Conservation (phyloP, 1,140 invertebrate species). For the Hormaphis cornu region DNA sequence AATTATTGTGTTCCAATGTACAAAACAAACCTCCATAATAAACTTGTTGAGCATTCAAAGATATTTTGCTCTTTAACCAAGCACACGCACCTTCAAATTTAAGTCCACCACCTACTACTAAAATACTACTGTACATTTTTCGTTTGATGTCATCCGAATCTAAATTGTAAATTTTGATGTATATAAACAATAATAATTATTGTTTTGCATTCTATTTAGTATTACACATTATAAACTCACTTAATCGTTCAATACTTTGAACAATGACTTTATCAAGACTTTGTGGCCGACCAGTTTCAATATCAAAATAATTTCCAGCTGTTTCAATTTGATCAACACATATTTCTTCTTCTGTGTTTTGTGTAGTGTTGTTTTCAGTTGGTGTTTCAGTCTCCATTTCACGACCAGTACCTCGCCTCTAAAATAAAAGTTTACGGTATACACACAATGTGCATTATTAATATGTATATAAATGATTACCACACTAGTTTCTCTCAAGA, state of each 20-base stretch:
- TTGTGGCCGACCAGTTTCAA: constrained; percentile 22
- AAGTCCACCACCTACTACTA: constrained; percentile 83
- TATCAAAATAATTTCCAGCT: constrained; percentile 24
- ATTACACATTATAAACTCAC: background rate
- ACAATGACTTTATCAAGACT: constrained; percentile 33
- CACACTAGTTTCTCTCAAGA: constrained; percentile 76
- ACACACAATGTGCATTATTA: background rate
- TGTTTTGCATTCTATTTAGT: background rate
- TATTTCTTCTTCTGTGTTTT: constrained; percentile 24
- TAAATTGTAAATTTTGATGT: constrained; percentile 37
- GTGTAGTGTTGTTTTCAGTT: constrained; percentile 1
- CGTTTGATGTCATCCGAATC: constrained; percentile 77
- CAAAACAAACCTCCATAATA: constrained; percentile 5
- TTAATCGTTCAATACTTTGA: constrained; percentile 28
- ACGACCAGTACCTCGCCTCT: constrained; percentile 25
- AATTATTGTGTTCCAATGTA: background rate
- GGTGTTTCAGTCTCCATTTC: constrained; percentile 21
- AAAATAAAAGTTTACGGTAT: background rate
- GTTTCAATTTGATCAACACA: constrained; percentile 31
- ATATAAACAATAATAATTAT: background rate
- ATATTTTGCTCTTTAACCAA: constrained; percentile 81
- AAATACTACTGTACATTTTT: constrained; percentile 88
- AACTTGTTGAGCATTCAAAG: constrained; percentile 38
- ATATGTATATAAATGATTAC: constrained; percentile 36
- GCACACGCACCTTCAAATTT: constrained; percentile 76